Evolutionary conservation across 2,113 vertebrate species (phyloP).

Genomic region (Corvus hawaiiensis): DNA sequence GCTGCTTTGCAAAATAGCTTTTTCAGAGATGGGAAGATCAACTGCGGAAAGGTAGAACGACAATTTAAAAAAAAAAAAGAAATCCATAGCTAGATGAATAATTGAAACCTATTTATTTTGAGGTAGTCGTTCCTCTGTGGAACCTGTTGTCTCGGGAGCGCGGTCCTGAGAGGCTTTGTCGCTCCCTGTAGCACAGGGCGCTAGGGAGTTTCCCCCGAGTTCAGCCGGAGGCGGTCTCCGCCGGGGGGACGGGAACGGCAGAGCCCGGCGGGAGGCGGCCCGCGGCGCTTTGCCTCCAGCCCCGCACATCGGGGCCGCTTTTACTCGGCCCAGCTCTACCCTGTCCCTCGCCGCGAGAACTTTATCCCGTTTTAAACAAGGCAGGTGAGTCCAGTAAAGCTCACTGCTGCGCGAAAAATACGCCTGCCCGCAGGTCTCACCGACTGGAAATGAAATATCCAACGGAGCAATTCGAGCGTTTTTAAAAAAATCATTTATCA

Average conservation of each 20-base stretch:
- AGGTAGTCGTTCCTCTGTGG: neutral
- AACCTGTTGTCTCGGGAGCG: neutral
- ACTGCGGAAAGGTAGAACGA: neutral
- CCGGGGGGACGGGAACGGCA: neutral
- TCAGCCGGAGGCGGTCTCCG: neutral
- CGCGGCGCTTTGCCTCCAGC: neutral
- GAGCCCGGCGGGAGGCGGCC: neutral
- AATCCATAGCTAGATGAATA: neutral
- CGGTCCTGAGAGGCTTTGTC: neutral
- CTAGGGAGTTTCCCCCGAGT: neutral
- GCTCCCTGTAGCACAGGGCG: neutral
- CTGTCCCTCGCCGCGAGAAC: neutral
- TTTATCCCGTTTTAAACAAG: neutral
- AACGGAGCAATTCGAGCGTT: slow-evolving; percentile 45
- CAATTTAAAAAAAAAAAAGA: neutral
- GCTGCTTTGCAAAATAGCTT: slow-evolving; percentile 37
- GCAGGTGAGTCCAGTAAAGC: neutral
- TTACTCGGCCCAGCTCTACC: neutral
- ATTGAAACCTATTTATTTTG: slow-evolving; percentile 8
- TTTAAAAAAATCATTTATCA: slow-evolving; percentile 60
- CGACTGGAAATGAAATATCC: neutral
- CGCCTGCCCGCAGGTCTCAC: neutral
- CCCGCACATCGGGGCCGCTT: neutral
- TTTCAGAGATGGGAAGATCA: slow-evolving; percentile 22
- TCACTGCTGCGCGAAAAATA: neutral